Evolutionary conservation across 2,888 invertebrate species (phyloP).

Genomic region (Maniola hyperantus): DNA sequence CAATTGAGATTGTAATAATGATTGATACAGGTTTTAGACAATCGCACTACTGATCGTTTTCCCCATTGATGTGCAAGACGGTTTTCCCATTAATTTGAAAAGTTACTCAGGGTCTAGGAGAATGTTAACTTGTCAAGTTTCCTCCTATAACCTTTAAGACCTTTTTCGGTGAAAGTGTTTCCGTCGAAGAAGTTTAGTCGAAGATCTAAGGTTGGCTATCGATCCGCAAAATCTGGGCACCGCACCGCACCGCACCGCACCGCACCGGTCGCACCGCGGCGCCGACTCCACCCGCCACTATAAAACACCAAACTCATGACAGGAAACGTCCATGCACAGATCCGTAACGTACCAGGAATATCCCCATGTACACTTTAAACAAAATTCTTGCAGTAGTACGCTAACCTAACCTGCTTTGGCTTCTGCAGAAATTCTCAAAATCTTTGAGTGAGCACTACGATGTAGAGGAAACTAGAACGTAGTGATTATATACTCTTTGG

Average conservation of each 20-base stretch:
- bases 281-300: conserved; percentile 38
- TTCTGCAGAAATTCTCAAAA: neutral
- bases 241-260: no score
- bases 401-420: neutral
- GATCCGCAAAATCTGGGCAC: conserved; percentile 71
- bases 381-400: no score
- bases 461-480: no score
- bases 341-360: neutral
- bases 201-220: conserved; percentile 70
- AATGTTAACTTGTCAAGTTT: neutral
- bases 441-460: no score
- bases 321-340: neutral
- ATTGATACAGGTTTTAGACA: no score
- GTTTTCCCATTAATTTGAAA: no score
- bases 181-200: conserved; percentile 30
- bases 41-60: no score
- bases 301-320: conserved; percentile 29
- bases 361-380: neutral
- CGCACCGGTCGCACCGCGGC: conserved; percentile 39
- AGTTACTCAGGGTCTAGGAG: neutral
- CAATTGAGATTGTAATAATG: no score
- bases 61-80: no score
- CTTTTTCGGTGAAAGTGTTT: neutral
- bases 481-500: no score
- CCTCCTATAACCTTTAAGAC: neutral